A percentile compares a stretch with the other conserved stretches of the same genome.
These are phyloP conservation scores for Priocnemis perturbator DNA, from an alignment of 2,888 invertebrate species.

Conservation along the genomic window DNA sequence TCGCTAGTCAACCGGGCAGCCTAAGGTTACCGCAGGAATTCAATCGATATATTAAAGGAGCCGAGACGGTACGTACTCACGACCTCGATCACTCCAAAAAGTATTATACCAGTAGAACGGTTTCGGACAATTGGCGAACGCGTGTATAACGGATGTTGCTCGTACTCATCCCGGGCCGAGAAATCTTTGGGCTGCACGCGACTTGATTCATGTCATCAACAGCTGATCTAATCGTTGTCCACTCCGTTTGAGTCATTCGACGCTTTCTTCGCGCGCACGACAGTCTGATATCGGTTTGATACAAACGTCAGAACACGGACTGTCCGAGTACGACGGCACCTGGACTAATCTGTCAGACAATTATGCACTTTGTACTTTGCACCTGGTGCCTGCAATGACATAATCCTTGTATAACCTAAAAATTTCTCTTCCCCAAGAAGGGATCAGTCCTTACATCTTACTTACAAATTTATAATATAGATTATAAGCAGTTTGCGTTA, in stretches of 20 bases:
- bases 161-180: no score
- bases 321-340: constrained; percentile 9
- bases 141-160: no score
- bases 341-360: constrained; percentile 4
- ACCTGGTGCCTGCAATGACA: constrained; percentile 17
- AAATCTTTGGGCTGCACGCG: constrained; percentile 17
- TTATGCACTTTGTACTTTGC: constrained; percentile 34
- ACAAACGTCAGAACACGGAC: no score
- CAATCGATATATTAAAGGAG: constrained; percentile 50
- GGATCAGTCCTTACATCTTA: no score
- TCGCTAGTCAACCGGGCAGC: constrained; percentile 10
- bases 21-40: constrained; percentile 32
- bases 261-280: constrained; percentile 2
- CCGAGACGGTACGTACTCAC: background rate
- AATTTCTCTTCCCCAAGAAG: background rate
- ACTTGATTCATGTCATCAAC: constrained; percentile 33
- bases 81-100: constrained; percentile 6
- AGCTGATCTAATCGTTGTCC: constrained; percentile 39
- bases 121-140: no score
- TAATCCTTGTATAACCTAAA: constrained; percentile 28
- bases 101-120: no score
- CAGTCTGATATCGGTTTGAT: constrained; percentile 3
- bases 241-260: constrained; percentile 16
- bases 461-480: background rate
- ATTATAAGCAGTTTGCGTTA: no score